A percentile compares a stretch with the other conserved stretches of the same genome.
Evolutionary conservation across 2,113 vertebrate species (phyloP).

Genomic region (Acanthochromis polyacanthus): DNA sequence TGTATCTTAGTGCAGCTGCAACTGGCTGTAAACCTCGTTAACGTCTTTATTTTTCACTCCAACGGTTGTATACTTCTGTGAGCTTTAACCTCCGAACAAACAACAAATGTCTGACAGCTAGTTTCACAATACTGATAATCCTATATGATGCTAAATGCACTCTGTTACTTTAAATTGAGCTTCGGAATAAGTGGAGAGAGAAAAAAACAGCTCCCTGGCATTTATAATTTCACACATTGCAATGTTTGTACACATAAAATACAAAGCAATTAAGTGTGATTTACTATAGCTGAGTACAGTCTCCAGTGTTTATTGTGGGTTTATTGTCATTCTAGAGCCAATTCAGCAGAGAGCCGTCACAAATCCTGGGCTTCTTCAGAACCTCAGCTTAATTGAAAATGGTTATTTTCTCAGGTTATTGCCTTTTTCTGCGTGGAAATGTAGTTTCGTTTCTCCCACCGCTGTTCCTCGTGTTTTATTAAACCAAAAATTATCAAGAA

Average conservation of each 20-base stretch:
- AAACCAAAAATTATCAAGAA: slow-evolving; percentile 47
- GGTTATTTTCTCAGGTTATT: slow-evolving; percentile 69
- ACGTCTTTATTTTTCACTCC: neutral
- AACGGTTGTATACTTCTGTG: neutral
- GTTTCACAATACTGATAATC: neutral
- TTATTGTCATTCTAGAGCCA: slow-evolving; percentile 49
- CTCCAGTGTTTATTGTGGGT: slow-evolving; percentile 33
- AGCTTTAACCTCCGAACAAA: neutral
- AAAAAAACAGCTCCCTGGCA: neutral
- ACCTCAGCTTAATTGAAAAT: slow-evolving; percentile 63
- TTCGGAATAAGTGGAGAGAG: neutral
- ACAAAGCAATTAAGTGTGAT: slow-evolving; percentile 69
- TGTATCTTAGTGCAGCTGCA: too few species aligned
- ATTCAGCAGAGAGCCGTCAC: slow-evolving; percentile 24
- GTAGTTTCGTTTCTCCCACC: slow-evolving; percentile 43
- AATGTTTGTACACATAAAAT: slow-evolving; percentile 28
- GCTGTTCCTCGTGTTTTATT: slow-evolving; percentile 44
- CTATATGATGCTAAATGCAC: neutral
- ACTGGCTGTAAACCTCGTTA: too few species aligned
- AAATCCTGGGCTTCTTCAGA: slow-evolving; percentile 29
- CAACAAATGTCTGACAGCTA: neutral
- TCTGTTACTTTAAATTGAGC: neutral
- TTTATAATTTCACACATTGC: slow-evolving; percentile 22
- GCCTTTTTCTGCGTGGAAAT: slow-evolving; percentile 46
- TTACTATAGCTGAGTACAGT: slow-evolving; percentile 38